These are phyloP conservation scores for Haliaeetus leucogaster DNA, from an alignment of 2,113 vertebrate species.

Conservation along the genomic window DNA sequence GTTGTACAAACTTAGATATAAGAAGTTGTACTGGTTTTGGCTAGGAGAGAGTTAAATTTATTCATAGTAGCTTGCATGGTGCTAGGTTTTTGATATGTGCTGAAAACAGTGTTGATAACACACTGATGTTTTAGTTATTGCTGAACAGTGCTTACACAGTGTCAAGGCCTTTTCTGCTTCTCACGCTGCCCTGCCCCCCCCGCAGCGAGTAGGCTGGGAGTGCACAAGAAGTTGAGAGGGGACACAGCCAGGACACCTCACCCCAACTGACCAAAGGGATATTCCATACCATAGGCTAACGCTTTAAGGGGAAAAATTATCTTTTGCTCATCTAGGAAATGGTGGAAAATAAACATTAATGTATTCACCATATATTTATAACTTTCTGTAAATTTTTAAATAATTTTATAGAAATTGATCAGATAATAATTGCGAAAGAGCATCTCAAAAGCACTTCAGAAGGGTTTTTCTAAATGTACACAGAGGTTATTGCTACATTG, in stretches of 20 bases:
- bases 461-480: neutral
- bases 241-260: neutral
- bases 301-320: neutral
- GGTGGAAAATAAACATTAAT: neutral
- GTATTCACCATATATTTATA: neutral
- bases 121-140: no score
- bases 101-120: neutral
- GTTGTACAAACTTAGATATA: neutral
- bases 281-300: neutral
- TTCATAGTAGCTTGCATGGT: neutral
- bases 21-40: neutral
- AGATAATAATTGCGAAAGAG: neutral
- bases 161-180: no score
- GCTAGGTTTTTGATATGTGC: neutral
- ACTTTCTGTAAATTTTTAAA: neutral
- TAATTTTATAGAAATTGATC: neutral
- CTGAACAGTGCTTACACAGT: no score
- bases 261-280: neutral
- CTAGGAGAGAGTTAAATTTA: neutral
- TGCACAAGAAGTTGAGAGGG: neutral
- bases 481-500: neutral
- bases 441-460: neutral
- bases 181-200: no score
- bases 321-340: neutral
- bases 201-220: no score